These are phyloP conservation scores for Chelonus formosanus DNA, from an alignment of 2,888 invertebrate species.

Conservation along the genomic window DNA sequence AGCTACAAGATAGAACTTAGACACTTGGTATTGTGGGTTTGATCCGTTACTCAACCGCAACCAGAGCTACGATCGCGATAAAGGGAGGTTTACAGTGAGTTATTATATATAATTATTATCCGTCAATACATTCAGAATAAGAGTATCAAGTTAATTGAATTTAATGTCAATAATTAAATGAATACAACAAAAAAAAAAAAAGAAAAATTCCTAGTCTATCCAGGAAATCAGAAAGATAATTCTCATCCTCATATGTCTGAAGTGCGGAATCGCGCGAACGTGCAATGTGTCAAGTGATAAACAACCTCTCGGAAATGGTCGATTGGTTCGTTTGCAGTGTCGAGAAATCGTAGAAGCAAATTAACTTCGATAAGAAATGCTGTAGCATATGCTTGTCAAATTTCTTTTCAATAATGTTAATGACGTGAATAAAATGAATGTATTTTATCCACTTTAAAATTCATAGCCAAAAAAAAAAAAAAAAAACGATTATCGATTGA, in stretches of 20 bases:
- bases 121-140: slow-evolving; percentile 53
- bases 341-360: slow-evolving; percentile 34
- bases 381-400: slow-evolving; percentile 32
- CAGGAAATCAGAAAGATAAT: slow-evolving; percentile 21
- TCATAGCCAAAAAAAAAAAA: too few relatives aligned
- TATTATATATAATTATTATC: slow-evolving; percentile 48
- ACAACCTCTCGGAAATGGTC: slow-evolving; percentile 43
- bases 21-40: slow-evolving; percentile 43
- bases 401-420: slow-evolving; percentile 23
- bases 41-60: slow-evolving; percentile 52
- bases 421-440: background rate
- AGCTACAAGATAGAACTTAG: slow-evolving; percentile 43
- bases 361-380: slow-evolving; percentile 36
- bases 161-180: background rate
- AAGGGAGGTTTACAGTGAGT: slow-evolving; percentile 37
- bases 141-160: slow-evolving; percentile 47
- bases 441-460: too few relatives aligned
- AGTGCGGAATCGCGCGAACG: slow-evolving; percentile 1
- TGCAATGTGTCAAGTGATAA: slow-evolving; percentile 36
- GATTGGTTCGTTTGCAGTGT: slow-evolving; percentile 37
- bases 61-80: slow-evolving; percentile 48
- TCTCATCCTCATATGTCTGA: slow-evolving; percentile 19
- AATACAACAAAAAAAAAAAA: background rate
- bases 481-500: too few relatives aligned
- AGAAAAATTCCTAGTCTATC: slow-evolving; percentile 3